A percentile compares a stretch with the other conserved stretches of the same genome.
Evolutionary conservation across 2,113 vertebrate genomes (phyloP).

Genomic region (Conger conger): DNA sequence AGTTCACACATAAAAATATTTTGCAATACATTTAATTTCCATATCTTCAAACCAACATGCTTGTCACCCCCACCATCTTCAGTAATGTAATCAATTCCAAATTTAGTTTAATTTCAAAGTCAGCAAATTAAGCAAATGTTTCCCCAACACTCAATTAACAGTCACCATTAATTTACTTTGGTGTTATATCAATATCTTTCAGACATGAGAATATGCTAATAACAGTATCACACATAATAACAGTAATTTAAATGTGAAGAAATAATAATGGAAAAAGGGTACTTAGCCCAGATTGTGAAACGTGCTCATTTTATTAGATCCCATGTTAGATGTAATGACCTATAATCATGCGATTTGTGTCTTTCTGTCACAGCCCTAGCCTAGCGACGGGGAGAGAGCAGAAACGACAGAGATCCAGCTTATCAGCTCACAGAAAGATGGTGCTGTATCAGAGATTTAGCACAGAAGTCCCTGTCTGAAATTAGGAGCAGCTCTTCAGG

Average conservation of each 20-base stretch:
- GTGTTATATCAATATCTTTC: neutral
- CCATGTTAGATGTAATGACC: neutral
- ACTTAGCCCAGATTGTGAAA: neutral
- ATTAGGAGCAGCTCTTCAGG: constrained; percentile 22
- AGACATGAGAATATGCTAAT: too few species aligned
- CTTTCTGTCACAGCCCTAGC: neutral
- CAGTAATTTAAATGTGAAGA: neutral
- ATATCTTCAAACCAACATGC: too few species aligned
- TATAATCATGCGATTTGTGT: neutral
- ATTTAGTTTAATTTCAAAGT: neutral
- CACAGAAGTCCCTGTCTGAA: neutral
- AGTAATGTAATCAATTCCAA: neutral
- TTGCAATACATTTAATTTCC: too few species aligned
- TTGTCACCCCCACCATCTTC: too few species aligned
- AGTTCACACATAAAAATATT: too few species aligned
- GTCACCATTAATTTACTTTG: neutral
- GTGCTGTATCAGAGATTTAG: neutral
- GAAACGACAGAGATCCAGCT: neutral
- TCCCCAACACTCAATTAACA: neutral
- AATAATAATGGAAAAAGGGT: neutral
- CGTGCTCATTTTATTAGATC: neutral
- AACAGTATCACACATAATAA: too few species aligned
- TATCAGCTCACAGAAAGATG: neutral
- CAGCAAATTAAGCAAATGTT: neutral
- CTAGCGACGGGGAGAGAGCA: neutral